phyloP scores from a whole-genome alignment of 2,113 vertebrate genomes.

The Toxotes chatareus region DNA sequence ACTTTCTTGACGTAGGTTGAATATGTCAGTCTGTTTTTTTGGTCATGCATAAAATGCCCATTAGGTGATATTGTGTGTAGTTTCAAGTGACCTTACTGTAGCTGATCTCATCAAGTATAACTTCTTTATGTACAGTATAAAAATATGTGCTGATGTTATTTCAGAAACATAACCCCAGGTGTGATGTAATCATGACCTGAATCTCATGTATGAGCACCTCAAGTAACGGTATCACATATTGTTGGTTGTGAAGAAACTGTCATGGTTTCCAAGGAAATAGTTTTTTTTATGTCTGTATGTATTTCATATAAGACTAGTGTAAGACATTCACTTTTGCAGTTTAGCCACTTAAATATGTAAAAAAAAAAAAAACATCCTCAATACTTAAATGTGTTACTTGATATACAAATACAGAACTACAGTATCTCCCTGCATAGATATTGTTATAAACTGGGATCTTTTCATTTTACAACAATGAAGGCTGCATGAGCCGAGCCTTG shows the following conservation, averaged over 20 bases:
- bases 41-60: constrained; percentile 41
- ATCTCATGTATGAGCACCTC: constrained; percentile 69
- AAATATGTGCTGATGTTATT: constrained; percentile 52
- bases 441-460: constrained; percentile 46
- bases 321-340: constrained; percentile 72
- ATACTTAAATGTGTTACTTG: constrained; percentile 66
- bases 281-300: constrained; percentile 51
- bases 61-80: constrained; percentile 58
- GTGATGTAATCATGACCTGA: constrained; percentile 71
- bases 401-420: constrained; percentile 56
- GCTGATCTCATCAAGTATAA: constrained; percentile 60
- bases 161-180: constrained; percentile 60
- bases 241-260: constrained; percentile 57
- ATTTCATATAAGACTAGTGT: constrained; percentile 57
- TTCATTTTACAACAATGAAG: constrained; percentile 47
- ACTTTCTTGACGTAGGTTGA: constrained; percentile 21
- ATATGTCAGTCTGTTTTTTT: constrained; percentile 17
- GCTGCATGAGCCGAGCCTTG: constrained; percentile 72
- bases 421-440: constrained; percentile 53
- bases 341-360: constrained; percentile 70
- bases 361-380: constrained; percentile 17
- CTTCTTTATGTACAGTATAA: constrained; percentile 60
- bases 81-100: constrained; percentile 84
- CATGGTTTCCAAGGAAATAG: constrained; percentile 45
- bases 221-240: constrained; percentile 57